Conservation (phyloP, 2,113 vertebrate species). For the Rhegmatorhina hoffmannsi region DNA sequence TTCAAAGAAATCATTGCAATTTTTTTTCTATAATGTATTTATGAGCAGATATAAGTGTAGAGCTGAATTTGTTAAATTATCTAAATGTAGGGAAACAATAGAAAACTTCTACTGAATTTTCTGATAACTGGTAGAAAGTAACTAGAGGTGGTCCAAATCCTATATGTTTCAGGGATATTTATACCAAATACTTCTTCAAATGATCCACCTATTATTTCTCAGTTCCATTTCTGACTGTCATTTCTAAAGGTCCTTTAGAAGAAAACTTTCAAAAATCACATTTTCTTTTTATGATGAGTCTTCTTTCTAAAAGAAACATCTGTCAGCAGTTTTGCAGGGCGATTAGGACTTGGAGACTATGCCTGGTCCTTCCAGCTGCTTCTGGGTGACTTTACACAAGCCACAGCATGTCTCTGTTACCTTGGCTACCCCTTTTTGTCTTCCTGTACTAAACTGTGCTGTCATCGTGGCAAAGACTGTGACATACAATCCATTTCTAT, state of each 20-base stretch:
- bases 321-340: background rate
- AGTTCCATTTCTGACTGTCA: background rate
- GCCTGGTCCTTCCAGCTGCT: background rate
- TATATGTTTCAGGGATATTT: background rate
- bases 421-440: slow-evolving; percentile 9
- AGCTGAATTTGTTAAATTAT: background rate
- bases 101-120: background rate
- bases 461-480: background rate
- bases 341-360: background rate
- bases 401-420: background rate
- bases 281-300: background rate
- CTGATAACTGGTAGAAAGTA: background rate
- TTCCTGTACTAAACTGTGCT: background rate
- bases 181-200: background rate
- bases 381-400: background rate
- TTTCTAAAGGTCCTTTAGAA: background rate
- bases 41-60: background rate
- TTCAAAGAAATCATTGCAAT: background rate
- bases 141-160: background rate
- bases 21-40: background rate
- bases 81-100: background rate
- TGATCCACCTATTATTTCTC: background rate
- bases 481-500: background rate
- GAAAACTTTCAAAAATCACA: background rate
- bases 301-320: background rate